Evolutionary conservation across 2,113 vertebrate genomes (phyloP).

Genomic region (Scomber scombrus): DNA sequence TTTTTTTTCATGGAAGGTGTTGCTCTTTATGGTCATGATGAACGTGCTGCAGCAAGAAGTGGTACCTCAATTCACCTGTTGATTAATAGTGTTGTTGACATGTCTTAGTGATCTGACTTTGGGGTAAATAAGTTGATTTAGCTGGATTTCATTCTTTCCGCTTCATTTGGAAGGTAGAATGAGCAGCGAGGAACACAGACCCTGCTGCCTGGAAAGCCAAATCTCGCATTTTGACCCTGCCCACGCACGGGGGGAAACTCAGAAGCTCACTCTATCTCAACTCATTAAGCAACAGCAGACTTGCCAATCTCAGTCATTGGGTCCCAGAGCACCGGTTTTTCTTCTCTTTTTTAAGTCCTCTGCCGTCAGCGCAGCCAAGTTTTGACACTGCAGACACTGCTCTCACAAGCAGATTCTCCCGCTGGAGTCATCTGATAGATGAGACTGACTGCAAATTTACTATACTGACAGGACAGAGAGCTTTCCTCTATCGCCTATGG

Average conservation of each 20-base stretch:
- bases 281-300: constrained; percentile 46
- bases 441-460: neutral
- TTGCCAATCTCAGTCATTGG: constrained; percentile 11
- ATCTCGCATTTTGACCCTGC: constrained; percentile 35
- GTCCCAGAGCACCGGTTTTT: constrained; percentile 17
- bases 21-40: neutral
- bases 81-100: constrained; percentile 39
- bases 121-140: constrained; percentile 30
- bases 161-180: constrained; percentile 29
- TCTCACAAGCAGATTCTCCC: constrained; percentile 17
- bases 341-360: constrained; percentile 45
- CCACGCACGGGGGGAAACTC: constrained; percentile 1
- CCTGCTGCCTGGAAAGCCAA: constrained; percentile 27
- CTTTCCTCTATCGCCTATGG: neutral
- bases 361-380: constrained; percentile 23
- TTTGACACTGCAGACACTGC: constrained; percentile 17
- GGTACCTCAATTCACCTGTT: constrained; percentile 51
- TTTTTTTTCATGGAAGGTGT: neutral
- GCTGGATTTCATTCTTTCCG: constrained; percentile 28
- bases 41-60: neutral
- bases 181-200: constrained; percentile 12
- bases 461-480: neutral
- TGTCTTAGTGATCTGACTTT: constrained; percentile 22
- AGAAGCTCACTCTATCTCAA: constrained; percentile 29
- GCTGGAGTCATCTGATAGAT: constrained; percentile 27